A percentile compares a stretch with the other conserved stretches of the same genome.
phyloP scores from a whole-genome alignment of 1,140 invertebrate genomes.

The Scaptomyza pallida region DNA sequence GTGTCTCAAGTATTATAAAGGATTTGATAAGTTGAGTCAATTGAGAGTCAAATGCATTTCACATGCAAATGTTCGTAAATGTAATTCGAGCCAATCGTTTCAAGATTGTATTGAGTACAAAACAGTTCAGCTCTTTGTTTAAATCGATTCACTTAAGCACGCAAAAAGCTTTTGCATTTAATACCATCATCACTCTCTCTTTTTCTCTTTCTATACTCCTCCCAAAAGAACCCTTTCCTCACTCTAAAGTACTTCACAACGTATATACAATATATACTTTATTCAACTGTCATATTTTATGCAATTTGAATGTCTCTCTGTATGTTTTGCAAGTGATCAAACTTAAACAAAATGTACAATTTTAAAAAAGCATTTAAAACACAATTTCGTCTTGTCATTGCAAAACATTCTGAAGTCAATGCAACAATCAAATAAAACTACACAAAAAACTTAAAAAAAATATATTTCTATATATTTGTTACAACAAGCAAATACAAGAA shows the following conservation, averaged over 20 bases:
- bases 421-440: neutral
- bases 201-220: neutral
- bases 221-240: conserved; percentile 3
- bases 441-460: too few species aligned
- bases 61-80: conserved; percentile 10
- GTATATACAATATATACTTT: neutral
- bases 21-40: neutral
- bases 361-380: conserved; percentile 19
- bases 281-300: conserved; percentile 1
- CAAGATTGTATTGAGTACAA: conserved; percentile 22
- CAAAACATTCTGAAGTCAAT: conserved; percentile 7
- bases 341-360: conserved; percentile 37
- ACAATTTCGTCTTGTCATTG: conserved; percentile 19
- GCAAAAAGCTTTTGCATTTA: conserved; percentile 55
- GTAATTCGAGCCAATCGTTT: conserved; percentile 1
- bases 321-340: conserved; percentile 67
- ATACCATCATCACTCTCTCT: conserved; percentile 1
- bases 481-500: conserved; percentile 46
- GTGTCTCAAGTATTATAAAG: conserved; percentile 3
- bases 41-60: neutral
- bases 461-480: neutral
- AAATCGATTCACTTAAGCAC: conserved; percentile 54
- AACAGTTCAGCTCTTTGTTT: conserved; percentile 29
- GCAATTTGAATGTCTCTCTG: conserved; percentile 52
- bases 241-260: conserved; percentile 20